Base-by-base conservation (phyloP, 2,113 vertebrate genomes). In the Pimephales promelas region DNA sequence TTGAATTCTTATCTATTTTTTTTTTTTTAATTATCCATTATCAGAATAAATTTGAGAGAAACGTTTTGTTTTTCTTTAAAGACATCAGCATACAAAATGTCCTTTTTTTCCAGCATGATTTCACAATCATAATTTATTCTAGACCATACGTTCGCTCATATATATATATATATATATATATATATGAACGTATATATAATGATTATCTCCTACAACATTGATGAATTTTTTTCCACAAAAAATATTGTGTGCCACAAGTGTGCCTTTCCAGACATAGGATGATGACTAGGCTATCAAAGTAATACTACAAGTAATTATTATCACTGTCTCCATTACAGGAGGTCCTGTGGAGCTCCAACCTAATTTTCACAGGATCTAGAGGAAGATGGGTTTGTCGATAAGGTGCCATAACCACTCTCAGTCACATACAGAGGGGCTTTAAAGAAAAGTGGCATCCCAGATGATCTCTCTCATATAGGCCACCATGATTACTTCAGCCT, bases 351-450 rank as follows among this genome's bases (percentile, higher is more conserved):
- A 64, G n/a, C 78, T 10, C 64, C 64, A 81, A 56, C 47, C 59
- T 40, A 49, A 79, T 66, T 79, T 79, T 66, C 59, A 62, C 61
- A 49, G 26, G 77, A 79, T 79, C 49, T 16, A n/a, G 31, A 70
- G 47, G 79, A 70, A 54, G 47, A 70, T 81, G 79, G 47, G 64
- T 7, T 70, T 81, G 62, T 56, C 28, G 22, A 70, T 81, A 70
- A 70, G 10, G 16, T 11, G 18, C 47, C 47, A 70, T 47, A 81
- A 81, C 28, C 8, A 24, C 20, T 16, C 76, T 79, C 22, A 45
- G 34, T 43, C 22, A 10, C 47, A 70, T 54, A 31, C 45, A 31
- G 24, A 74, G 64, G 62, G 31, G 64, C 47, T 81, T 68, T 81
- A 81, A 49, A 81, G 62, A 70, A 49, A 79, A 66, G 59, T 66